Evolutionary conservation across 2,888 invertebrate species (phyloP), one percentile per base, ranked within the genome.

Genomic region (Hoplodrina blanda): DNA sequence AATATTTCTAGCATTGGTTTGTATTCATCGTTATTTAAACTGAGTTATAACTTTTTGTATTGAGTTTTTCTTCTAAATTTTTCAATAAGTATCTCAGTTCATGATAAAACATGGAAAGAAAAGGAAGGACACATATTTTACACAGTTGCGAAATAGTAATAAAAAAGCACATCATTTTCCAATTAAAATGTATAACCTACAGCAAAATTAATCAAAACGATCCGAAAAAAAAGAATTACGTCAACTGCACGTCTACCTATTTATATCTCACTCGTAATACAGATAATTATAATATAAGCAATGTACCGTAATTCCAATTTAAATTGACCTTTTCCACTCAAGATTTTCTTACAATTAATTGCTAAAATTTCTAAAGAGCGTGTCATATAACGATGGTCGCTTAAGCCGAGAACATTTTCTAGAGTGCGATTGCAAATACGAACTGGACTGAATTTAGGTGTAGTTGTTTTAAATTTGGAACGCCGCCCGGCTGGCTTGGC

Each of bases 381-480:
- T 85, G 80, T 89, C 88, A 80, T 73, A 81, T 74, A 80, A 88
- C 82, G 84, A 69, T 89, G 88, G 89, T 76, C 74, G 76, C 66
- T 62, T 69, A 67, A 86, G 85, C 73, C 60, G 78, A 74, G 62
- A 85, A 87, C 85, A 89, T 89, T 88, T 88, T 87, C 80, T 78
- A 85, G 86, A 86, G 86, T 84, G 82, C 76, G 85, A 77, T 80
- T 86, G 84, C 88, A 88, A 89, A 88, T 86, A 85, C 86, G 85
- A 83, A 91, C 88, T 83, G 86, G 73, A 76, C 86, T 91, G 91
- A 91, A 92, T 90, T 87, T 93, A 91, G 91, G 89, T 91, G 91
- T 91, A 88, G 91, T 90, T 90, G 94, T 91, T 93, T 92, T 93
- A 93, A 91, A 90, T 93, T 95, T 96, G 95, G 96, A 94, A 87